Conservation (phyloP, 2,113 vertebrate species). For the Ahaetulla prasina region DNA sequence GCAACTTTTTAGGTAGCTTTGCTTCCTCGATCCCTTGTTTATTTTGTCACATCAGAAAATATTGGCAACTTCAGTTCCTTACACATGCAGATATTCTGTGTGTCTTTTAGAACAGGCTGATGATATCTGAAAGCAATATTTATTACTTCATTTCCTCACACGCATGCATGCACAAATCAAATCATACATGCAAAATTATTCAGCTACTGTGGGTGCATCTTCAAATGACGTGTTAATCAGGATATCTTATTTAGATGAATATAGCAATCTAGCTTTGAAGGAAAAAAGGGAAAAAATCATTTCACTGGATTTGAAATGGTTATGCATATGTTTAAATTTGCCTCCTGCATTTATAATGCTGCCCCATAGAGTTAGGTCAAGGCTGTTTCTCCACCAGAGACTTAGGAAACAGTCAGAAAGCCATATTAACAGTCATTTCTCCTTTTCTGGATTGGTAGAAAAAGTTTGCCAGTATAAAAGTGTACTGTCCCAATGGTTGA, state of each 20-base stretch:
- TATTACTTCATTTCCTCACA: not conserved
- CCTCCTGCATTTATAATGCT: not conserved
- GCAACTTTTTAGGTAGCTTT: not conserved
- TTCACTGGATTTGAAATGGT: not conserved
- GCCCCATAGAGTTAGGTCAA: not conserved
- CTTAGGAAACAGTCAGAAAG: not conserved
- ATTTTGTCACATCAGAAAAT: not conserved
- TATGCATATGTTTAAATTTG: not conserved
- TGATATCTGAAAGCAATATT: not conserved
- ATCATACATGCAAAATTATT: constrained; percentile 2
- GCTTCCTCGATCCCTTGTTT: constrained; percentile 1
- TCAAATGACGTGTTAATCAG: not conserved
- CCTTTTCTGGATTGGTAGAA: not conserved
- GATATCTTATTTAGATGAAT: not conserved
- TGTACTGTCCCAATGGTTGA: not conserved
- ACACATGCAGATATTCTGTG: not conserved
- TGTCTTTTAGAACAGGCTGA: not conserved
- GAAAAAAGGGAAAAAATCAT: not conserved
- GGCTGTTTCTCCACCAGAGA: not conserved
- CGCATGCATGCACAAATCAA: not conserved
- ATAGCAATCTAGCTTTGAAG: not conserved
- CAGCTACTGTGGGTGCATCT: not conserved
- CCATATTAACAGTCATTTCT: not conserved
- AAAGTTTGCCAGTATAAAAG: not conserved
- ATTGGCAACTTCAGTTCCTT: not conserved